Evolutionary conservation across 1,140 invertebrate species (phyloP).

Genomic region (Hylyphantes graminicola): DNA sequence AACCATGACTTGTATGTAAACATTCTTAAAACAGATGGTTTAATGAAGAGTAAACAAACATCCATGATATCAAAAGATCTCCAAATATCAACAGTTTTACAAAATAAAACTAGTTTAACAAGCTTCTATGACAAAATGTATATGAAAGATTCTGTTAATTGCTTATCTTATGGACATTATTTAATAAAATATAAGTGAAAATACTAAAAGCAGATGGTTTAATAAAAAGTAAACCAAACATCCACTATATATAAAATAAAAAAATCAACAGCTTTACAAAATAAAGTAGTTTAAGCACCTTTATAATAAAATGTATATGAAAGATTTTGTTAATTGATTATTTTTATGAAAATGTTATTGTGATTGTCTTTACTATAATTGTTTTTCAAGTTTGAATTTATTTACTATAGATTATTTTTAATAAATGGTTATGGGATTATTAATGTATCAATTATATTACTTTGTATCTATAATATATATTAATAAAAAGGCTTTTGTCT

Average conservation of each 20-base stretch:
- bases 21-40: not conserved
- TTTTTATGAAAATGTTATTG: not conserved
- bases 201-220: too few species aligned
- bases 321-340: not conserved
- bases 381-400: not conserved
- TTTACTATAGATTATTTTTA: too few species aligned
- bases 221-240: not conserved
- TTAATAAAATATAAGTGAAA: not conserved
- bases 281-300: not conserved
- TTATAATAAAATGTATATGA: not conserved
- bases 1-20: conserved; percentile 17
- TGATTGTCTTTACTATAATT: not conserved
- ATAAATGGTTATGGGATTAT: too few species aligned
- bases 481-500: too few species aligned
- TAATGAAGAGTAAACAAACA: conserved; percentile 5
- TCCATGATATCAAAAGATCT: conserved; percentile 4
- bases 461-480: too few species aligned
- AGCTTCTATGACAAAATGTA: conserved; percentile 15
- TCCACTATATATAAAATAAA: not conserved
- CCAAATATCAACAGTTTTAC: not conserved
- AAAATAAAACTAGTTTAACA: conserved; percentile 16
- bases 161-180: conserved; percentile 1
- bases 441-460: too few species aligned
- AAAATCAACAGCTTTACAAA: too few species aligned
- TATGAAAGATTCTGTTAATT: not conserved